Conservation (phyloP, 2,113 vertebrate species). For the Lonchura striata region DNA sequence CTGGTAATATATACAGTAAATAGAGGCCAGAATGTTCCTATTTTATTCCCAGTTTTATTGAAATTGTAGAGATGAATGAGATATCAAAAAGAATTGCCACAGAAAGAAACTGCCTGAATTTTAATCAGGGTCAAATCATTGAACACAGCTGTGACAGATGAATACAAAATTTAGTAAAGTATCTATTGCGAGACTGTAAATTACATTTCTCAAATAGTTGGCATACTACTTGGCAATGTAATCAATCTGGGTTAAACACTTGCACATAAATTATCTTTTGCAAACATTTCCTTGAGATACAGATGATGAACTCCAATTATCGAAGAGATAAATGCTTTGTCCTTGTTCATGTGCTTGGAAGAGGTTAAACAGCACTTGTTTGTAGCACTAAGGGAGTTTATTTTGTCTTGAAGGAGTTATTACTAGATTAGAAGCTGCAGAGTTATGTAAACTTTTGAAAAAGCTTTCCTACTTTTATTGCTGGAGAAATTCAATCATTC, state of each 20-base stretch:
- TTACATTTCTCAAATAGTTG: constrained; percentile 9
- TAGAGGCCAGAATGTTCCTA: not conserved
- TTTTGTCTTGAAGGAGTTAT: not conserved
- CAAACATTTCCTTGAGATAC: not conserved
- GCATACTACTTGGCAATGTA: not conserved
- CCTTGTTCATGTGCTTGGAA: not conserved
- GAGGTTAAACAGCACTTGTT: not conserved
- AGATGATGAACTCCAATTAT: not conserved
- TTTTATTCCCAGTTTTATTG: not conserved
- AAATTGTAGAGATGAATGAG: constrained; percentile 10
- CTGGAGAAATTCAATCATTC: not conserved
- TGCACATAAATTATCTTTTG: constrained; percentile 26
- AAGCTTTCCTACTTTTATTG: not conserved
- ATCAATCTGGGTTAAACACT: constrained; percentile 18
- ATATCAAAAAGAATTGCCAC: constrained; percentile 1
- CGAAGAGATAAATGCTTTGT: not conserved
- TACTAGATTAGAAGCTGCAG: not conserved
- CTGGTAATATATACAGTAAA: not conserved
- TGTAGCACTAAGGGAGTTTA: not conserved
- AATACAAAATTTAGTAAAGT: constrained; percentile 31
- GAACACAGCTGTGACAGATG: constrained; percentile 26
- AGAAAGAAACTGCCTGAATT: not conserved
- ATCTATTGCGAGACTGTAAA: constrained; percentile 19
- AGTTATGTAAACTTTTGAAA: not conserved
- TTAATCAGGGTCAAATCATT: constrained; percentile 32